A percentile compares a stretch with the other conserved stretches of the same genome.
These are phyloP conservation scores for Lontra canadensis DNA, from an alignment of 2,113 vertebrate genomes.

Conservation along the genomic window DNA sequence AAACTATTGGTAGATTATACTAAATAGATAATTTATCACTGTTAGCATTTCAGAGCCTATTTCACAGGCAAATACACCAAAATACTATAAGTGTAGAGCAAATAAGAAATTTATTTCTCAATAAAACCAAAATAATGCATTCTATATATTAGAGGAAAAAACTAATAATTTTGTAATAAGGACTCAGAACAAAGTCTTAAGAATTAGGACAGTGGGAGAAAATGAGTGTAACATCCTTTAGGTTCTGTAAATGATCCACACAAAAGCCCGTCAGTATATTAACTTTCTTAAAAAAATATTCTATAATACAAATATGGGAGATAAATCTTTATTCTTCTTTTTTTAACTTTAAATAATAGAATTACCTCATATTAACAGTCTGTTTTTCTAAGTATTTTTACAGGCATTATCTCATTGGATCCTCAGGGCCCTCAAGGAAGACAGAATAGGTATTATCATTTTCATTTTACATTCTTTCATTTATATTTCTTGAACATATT, in stretches of 20 bases:
- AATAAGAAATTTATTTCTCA: neutral
- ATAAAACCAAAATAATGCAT: conserved; percentile 18
- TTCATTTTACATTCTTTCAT: neutral
- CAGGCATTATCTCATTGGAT: neutral
- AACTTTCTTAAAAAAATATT: neutral
- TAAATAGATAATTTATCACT: neutral
- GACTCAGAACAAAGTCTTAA: neutral
- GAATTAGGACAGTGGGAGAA: neutral
- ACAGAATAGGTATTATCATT: neutral
- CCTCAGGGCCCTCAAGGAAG: neutral
- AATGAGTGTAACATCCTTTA: neutral
- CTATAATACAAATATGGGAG: neutral
- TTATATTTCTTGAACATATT: neutral
- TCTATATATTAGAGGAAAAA: neutral
- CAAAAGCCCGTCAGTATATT: neutral
- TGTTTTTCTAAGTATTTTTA: neutral
- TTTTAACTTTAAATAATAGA: neutral
- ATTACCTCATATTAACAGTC: neutral
- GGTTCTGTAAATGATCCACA: neutral
- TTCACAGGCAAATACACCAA: neutral
- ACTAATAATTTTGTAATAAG: neutral
- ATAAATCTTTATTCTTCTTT: neutral
- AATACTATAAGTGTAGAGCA: neutral
- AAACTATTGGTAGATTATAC: neutral
- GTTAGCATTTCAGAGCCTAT: neutral